Percentiles rank a stretch among this genome's conserved stretches.
Evolutionary conservation across 2,888 invertebrate species (phyloP).

Genomic region (Drosophila hawaiiensis): DNA sequence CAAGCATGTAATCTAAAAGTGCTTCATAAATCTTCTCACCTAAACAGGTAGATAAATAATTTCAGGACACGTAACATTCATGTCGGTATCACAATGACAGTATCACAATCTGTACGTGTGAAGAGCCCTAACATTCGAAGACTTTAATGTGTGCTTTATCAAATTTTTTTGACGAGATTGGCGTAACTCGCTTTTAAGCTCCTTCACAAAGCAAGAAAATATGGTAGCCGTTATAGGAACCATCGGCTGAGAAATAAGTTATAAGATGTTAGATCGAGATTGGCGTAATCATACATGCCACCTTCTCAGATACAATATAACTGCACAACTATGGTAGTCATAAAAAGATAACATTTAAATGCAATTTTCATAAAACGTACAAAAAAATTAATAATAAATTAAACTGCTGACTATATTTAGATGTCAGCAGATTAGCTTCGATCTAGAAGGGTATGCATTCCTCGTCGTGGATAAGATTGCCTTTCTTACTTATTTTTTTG

Average conservation of each 20-base stretch:
- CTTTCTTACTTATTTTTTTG: background rate
- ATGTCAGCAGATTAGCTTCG: background rate
- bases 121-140: background rate
- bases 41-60: background rate
- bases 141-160: background rate
- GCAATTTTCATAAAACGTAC: no score
- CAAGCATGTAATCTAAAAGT: background rate
- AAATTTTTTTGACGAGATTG: background rate
- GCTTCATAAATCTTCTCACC: constrained; percentile 2
- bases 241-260: background rate
- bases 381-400: background rate
- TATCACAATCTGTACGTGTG: background rate
- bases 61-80: background rate
- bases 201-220: background rate
- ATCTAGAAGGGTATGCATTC: background rate
- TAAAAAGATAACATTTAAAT: no score
- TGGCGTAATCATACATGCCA: background rate
- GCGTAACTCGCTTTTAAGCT: background rate
- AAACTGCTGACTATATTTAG: background rate
- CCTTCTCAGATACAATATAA: background rate
- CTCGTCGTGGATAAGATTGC: no score
- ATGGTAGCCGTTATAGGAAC: background rate
- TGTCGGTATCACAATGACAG: background rate
- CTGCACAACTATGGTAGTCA: background rate
- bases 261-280: background rate